These are phyloP conservation scores for Nymphalis urticae DNA, from an alignment of 2,888 invertebrate genomes.

Conservation along the genomic window DNA sequence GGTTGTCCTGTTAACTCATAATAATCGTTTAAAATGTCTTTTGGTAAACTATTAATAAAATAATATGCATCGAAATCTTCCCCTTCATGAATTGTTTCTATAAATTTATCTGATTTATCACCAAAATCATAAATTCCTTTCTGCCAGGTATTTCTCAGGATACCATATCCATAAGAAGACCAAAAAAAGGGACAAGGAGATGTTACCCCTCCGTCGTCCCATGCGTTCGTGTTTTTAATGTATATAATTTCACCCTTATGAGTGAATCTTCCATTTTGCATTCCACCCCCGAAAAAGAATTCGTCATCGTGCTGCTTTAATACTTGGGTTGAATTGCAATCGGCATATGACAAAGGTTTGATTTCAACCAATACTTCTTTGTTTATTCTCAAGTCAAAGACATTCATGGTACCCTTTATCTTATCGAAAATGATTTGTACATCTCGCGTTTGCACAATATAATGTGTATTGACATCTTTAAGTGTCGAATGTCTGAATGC, in stretches of 20 bases:
- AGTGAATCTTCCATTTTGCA: constrained; percentile 74
- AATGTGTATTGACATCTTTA: constrained; percentile 47
- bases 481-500: constrained; percentile 57
- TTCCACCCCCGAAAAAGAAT: constrained; percentile 72
- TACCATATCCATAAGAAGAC: constrained; percentile 69
- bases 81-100: constrained; percentile 55
- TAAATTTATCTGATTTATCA: constrained; percentile 40
- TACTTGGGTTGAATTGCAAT: constrained; percentile 53
- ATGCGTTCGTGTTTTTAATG: constrained; percentile 66
- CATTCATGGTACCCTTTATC: constrained; percentile 55
- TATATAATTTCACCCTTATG: constrained; percentile 67
- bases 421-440: constrained; percentile 63
- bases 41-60: constrained; percentile 60
- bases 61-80: constrained; percentile 67
- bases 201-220: constrained; percentile 68
- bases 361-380: constrained; percentile 62
- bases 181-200: constrained; percentile 75
- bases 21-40: constrained; percentile 65
- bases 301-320: constrained; percentile 58
- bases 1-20: constrained; percentile 71
- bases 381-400: constrained; percentile 58
- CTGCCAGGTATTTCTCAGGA: constrained; percentile 72
- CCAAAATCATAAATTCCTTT: constrained; percentile 69
- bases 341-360: constrained; percentile 54
- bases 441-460: constrained; percentile 57